Base-by-base conservation (phyloP, 2,888 invertebrate species). In the Nomada ferruginata region DNA sequence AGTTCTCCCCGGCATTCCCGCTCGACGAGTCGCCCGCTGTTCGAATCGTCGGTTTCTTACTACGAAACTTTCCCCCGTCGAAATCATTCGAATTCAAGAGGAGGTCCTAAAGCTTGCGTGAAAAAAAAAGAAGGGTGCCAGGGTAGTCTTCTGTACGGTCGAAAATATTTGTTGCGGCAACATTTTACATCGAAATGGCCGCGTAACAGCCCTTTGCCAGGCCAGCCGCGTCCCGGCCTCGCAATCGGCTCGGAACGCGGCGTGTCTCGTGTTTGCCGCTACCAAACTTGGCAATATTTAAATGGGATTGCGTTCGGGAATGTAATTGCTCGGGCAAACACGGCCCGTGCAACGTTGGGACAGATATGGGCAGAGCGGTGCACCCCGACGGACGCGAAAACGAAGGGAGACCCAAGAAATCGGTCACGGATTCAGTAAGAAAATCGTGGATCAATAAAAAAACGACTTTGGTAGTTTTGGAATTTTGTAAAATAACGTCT, bases 231-330 rank as follows among this genome's bases (percentile, higher is more conserved):
- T 82, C 75, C 76, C 71, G 68, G 75, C 55, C 55, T 57, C 53
- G 71, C 55, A 79, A 79, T 86, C 79, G 87, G 69, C 66, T 70
- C 82, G 75, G 66, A 15, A 76, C 82, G 74, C 60, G 70, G 57
- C 64, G 59, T 57, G 76, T 75, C 66, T 66, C 73, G 81, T 90
- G 89, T 91, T 90, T 90, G 89, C 84, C 87, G 76, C 66, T 77
- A 85, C 86, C 88, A 90, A 91, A 90, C 90, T 88, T 85, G 87
- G 87, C 90, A 91, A 92, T 92, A 92, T 92, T 92, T 91, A 92
- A 92, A 92, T 92, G 91, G 90, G 88, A 91, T 91, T 92, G 91
- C 91, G 89, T 91, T 90, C 87, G 91, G 89, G 87, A 90, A 89
- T 89, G 91, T 92, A 92, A 92, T 92, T 92, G 90, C 84, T 87